Evolutionary conservation across 2,888 invertebrate species (phyloP).

Genomic region (Hofmannophila pseudospretella): DNA sequence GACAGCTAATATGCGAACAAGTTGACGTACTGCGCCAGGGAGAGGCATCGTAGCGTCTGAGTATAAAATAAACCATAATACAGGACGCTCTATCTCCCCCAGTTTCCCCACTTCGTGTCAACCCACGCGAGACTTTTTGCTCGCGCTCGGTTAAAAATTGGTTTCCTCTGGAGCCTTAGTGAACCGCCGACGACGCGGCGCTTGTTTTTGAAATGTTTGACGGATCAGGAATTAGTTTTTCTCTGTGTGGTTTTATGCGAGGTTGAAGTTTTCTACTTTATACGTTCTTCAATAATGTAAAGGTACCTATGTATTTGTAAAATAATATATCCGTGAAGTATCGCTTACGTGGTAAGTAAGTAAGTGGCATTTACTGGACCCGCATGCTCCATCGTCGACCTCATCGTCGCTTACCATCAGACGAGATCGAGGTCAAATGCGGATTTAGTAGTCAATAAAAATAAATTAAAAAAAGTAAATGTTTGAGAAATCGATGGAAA

Average conservation of each 20-base stretch:
- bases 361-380: too few relatives aligned
- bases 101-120: conserved; percentile 10
- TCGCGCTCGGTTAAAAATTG: conserved; percentile 46
- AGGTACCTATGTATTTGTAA: too few relatives aligned
- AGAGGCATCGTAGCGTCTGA: conserved; percentile 8
- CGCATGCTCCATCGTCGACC: too few relatives aligned
- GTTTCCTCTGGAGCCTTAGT: conserved; percentile 41
- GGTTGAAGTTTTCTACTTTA: conserved; percentile 15
- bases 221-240: conserved; percentile 60
- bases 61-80: not conserved
- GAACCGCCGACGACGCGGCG: conserved; percentile 24
- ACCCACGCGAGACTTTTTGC: conserved; percentile 33
- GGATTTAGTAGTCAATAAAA: too few relatives aligned
- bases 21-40: conserved; percentile 38
- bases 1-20: conserved; percentile 57
- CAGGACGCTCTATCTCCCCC: not conserved
- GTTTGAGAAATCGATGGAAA: too few relatives aligned
- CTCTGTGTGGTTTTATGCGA: conserved; percentile 10
- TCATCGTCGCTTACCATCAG: too few relatives aligned
- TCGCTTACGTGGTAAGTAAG: too few relatives aligned
- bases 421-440: too few relatives aligned
- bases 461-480: too few relatives aligned
- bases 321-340: too few relatives aligned
- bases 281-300: conserved; percentile 12
- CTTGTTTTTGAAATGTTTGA: conserved; percentile 69